A percentile compares a stretch with the other conserved stretches of the same genome.
Conservation (phyloP, 2,888 invertebrate species). For the Hydrotaea diabolus region DNA sequence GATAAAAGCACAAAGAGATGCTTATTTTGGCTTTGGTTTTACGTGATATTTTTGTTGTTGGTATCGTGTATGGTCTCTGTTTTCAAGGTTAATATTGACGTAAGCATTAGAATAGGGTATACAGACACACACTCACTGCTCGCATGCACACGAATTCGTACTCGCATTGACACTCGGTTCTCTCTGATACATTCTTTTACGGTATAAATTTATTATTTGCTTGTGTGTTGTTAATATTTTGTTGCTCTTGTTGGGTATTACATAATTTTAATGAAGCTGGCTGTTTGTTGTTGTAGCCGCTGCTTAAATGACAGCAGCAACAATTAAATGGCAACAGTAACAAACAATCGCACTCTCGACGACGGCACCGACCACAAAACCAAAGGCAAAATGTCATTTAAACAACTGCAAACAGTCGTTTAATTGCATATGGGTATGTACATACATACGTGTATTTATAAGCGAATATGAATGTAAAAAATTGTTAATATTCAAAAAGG, state of each 20-base stretch:
- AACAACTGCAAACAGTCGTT: neutral
- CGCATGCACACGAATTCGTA: neutral
- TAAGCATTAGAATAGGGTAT: slow-evolving; percentile 32
- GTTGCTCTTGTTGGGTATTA: neutral
- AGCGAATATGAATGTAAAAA: too few species aligned
- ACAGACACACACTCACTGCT: neutral
- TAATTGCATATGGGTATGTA: too few species aligned
- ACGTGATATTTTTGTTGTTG: neutral
- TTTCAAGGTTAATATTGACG: slow-evolving; percentile 37
- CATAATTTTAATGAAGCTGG: slow-evolving; percentile 30
- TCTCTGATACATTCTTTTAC: slow-evolving; percentile 14
- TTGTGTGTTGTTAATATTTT: slow-evolving; percentile 16
- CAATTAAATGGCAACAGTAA: slow-evolving; percentile 8
- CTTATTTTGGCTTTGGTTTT: slow-evolving; percentile 27
- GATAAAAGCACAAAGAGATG: slow-evolving; percentile 1
- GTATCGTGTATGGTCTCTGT: slow-evolving; percentile 12
- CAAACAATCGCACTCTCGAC: neutral
- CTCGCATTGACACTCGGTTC: slow-evolving; percentile 1
- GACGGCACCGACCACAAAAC: neutral
- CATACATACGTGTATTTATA: too few species aligned
- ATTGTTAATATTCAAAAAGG: neutral
- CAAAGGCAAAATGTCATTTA: slow-evolving; percentile 5
- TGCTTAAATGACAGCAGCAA: neutral
- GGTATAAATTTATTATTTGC: neutral
- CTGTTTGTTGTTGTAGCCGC: slow-evolving; percentile 12